A percentile compares a stretch with the other conserved stretches of the same genome.
Conservation (phyloP, 2,888 invertebrate genomes). For the Sipha maydis region DNA sequence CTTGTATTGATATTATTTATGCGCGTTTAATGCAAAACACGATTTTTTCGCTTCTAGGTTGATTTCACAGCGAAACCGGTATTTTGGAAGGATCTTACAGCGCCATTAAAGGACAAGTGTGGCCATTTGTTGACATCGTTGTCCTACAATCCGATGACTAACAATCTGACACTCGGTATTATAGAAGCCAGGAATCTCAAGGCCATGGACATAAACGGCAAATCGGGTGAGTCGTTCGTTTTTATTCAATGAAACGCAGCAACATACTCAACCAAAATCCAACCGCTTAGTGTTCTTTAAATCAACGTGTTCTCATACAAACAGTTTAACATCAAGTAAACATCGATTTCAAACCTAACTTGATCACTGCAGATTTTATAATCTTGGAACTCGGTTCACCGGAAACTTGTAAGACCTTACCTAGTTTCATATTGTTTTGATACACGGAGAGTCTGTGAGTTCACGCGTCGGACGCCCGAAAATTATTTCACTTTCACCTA, state of each 20-base stretch:
- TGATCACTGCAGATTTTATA: no score
- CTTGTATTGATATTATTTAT: neutral
- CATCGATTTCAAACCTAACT: no score
- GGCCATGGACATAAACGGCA: conserved; percentile 96
- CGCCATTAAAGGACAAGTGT: conserved; percentile 92
- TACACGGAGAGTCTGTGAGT: no score
- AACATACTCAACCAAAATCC: no score
- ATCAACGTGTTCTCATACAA: no score
- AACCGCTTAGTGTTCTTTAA: no score
- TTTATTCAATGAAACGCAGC: neutral
- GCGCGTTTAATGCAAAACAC: neutral
- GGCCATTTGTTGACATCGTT: conserved; percentile 91
- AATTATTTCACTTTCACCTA: no score
- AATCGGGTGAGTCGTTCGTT: conserved; percentile 76
- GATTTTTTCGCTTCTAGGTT: conserved; percentile 72
- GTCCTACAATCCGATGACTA: conserved; percentile 96
- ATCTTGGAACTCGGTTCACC: no score
- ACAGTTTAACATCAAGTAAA: no score
- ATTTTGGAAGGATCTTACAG: conserved; percentile 94
- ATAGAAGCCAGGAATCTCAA: conserved; percentile 94
- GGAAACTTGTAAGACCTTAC: no score
- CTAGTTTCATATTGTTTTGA: no score
- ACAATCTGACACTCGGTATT: conserved; percentile 87
- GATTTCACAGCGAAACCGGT: conserved; percentile 91
- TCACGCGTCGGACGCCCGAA: no score